phyloP scores from a whole-genome alignment of 2,888 invertebrate species.

The Ligdia adustata region DNA sequence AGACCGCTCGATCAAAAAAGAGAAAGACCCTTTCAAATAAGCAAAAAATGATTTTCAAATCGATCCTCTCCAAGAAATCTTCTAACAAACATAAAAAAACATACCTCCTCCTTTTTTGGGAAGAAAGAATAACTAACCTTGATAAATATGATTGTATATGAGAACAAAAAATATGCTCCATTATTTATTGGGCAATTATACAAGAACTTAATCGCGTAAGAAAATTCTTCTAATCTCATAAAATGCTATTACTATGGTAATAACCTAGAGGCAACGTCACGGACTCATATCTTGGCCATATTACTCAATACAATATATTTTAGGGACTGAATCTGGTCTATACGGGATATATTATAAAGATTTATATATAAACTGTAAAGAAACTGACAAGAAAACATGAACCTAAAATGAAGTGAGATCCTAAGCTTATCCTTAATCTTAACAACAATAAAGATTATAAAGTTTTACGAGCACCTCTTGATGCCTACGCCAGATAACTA shows the following conservation, averaged over 20 bases:
- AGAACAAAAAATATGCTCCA: conserved; percentile 17
- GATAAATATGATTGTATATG: conserved; percentile 15
- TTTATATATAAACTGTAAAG: background rate
- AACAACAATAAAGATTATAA: conserved; percentile 8
- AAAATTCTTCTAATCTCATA: background rate
- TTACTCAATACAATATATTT: too few relatives aligned
- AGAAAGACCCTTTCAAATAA: too few relatives aligned
- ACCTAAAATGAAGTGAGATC: conserved; percentile 2
- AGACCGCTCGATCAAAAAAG: too few relatives aligned
- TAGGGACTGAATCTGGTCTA: background rate
- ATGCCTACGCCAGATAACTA: conserved; percentile 17
- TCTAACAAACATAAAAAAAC: too few relatives aligned
- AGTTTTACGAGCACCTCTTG: conserved; percentile 16
- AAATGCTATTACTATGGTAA: conserved; percentile 1
- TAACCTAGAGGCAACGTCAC: background rate
- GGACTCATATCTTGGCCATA: too few relatives aligned
- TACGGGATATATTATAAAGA: background rate
- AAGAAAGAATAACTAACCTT: conserved; percentile 16
- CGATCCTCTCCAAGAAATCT: too few relatives aligned
- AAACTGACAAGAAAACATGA: conserved; percentile 10
- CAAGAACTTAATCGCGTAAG: background rate
- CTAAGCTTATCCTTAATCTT: conserved; percentile 21
- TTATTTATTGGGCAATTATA: conserved; percentile 5
- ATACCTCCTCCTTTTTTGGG: too few relatives aligned
- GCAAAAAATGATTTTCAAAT: too few relatives aligned